Percentiles rank a stretch among this genome's conserved stretches.
Conservation (phyloP, 2,113 vertebrate genomes). For the Pseudorasbora parva region DNA sequence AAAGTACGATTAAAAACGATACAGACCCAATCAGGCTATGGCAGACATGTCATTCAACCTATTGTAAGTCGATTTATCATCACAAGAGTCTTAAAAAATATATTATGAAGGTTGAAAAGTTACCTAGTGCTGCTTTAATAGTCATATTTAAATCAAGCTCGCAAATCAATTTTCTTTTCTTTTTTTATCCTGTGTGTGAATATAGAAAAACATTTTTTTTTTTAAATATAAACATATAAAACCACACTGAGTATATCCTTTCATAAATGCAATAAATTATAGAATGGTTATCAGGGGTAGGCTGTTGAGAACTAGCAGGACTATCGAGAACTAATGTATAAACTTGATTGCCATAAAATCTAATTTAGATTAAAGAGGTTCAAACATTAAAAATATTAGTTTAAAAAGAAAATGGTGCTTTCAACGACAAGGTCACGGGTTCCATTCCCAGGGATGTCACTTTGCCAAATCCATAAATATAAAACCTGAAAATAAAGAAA, state of each 20-base stretch:
- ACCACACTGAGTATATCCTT: neutral
- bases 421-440: neutral
- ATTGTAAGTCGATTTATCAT: no score
- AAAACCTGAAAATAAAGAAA: neutral
- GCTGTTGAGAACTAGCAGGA: no score
- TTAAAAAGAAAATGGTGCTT: neutral
- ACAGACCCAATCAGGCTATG: no score
- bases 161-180: neutral
- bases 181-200: neutral
- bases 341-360: neutral
- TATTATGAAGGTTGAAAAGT: no score
- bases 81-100: no score
- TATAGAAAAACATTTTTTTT: no score
- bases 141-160: neutral
- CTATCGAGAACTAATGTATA: no score
- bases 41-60: no score
- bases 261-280: neutral
- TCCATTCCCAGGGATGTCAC: neutral
- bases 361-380: no score
- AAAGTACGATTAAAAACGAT: no score
- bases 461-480: neutral
- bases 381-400: neutral
- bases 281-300: neutral
- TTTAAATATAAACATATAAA: no score
- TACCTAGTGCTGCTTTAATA: no score